Conservation (phyloP, 1,140 invertebrate species). For the Mylabris phalerata region DNA sequence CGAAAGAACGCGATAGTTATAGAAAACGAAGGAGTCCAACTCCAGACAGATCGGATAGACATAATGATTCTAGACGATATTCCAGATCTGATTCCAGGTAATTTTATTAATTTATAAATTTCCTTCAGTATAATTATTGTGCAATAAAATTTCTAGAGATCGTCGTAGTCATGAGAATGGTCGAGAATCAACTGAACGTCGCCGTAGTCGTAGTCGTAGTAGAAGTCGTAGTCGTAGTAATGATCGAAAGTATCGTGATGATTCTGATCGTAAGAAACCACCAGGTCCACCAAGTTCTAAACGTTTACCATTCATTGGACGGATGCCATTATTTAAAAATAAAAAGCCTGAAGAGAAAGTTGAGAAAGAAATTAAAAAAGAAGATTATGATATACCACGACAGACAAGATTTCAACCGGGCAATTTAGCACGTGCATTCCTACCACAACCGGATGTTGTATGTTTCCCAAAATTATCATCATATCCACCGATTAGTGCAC, state of each 20-base stretch:
- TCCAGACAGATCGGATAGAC: constrained; percentile 13
- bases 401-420: constrained; percentile 38
- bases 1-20: constrained; percentile 19
- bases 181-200: constrained; percentile 6
- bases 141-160: not conserved
- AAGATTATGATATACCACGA: constrained; percentile 37
- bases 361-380: constrained; percentile 37
- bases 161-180: constrained; percentile 5
- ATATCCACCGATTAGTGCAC: constrained; percentile 41
- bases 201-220: constrained; percentile 23
- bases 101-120: not conserved
- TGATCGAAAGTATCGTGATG: not conserved
- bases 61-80: not conserved
- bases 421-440: constrained; percentile 37
- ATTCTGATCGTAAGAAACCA: constrained; percentile 22
- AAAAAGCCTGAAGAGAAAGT: constrained; percentile 41
- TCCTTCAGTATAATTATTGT: not conserved
- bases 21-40: constrained; percentile 18
- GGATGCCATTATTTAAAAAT: constrained; percentile 63
- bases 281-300: constrained; percentile 39
- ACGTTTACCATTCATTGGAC: constrained; percentile 63
- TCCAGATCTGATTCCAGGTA: not conserved
- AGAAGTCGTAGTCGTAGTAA: constrained; percentile 14
- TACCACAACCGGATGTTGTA: constrained; percentile 46
- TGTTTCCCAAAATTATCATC: constrained; percentile 51